These are phyloP conservation scores for Drosophila nigricruria DNA, from an alignment of 2,888 invertebrate genomes.

Conservation along the genomic window DNA sequence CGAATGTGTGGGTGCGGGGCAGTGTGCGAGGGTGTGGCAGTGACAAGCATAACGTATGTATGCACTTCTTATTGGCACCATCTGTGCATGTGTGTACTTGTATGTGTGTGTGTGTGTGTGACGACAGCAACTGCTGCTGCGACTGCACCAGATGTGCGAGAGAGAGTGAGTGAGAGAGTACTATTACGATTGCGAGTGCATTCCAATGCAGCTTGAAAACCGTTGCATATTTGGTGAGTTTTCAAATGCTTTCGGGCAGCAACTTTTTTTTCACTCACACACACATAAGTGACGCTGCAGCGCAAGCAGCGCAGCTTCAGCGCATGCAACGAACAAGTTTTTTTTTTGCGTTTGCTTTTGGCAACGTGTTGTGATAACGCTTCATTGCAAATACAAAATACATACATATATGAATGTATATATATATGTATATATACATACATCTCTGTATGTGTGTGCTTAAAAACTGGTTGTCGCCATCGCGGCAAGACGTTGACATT, in stretches of 20 bases:
- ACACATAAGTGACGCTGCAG: constrained; percentile 19
- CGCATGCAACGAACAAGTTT: constrained; percentile 46
- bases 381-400: constrained; percentile 42
- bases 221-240: constrained; percentile 59
- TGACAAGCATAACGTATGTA: constrained; percentile 68
- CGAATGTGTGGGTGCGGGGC: constrained; percentile 41
- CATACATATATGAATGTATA: neutral
- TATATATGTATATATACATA: constrained; percentile 4
- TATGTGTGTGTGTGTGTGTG: constrained; percentile 20
- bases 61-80: constrained; percentile 76
- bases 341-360: constrained; percentile 26
- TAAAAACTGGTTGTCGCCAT: constrained; percentile 58
- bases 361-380: constrained; percentile 53
- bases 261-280: constrained; percentile 19
- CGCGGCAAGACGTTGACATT: constrained; percentile 56
- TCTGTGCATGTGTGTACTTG: constrained; percentile 40
- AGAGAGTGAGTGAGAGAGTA: constrained; percentile 31
- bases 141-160: constrained; percentile 5
- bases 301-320: constrained; percentile 20
- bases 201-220: constrained; percentile 59
- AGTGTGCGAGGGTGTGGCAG: constrained; percentile 70
- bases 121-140: constrained; percentile 27
- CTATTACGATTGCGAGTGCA: constrained; percentile 43
- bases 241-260: constrained; percentile 42
- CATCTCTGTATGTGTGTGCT: constrained; percentile 16